Evolutionary conservation across 2,113 vertebrate species (phyloP).

Genomic region (Anhinga anhinga): DNA sequence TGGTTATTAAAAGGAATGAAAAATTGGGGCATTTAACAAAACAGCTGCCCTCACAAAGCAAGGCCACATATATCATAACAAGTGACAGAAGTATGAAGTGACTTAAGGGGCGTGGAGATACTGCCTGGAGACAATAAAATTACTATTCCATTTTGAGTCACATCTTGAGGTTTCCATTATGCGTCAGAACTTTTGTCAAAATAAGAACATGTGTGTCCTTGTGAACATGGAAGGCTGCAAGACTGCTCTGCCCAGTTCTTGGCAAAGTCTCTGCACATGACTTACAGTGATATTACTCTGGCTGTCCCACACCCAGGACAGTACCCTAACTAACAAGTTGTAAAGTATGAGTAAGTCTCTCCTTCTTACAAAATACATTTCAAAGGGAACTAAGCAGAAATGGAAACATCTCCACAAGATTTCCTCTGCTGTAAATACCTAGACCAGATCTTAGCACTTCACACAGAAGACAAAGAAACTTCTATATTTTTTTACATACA

Average conservation of each 20-base stretch:
- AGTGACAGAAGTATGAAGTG: neutral
- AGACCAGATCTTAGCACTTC: neutral
- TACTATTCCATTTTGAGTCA: neutral
- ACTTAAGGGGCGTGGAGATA: neutral
- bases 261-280: neutral
- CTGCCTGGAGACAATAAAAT: neutral
- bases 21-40: neutral
- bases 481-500: neutral
- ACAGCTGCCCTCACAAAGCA: neutral
- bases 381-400: neutral
- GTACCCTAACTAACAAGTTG: neutral
- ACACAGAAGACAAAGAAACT: neutral
- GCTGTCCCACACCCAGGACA: neutral
- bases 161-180: neutral
- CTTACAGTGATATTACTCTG: neutral
- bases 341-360: neutral
- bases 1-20: neutral
- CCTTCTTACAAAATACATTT: neutral
- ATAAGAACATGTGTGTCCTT: neutral
- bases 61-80: neutral
- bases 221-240: accelerated
- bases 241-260: neutral
- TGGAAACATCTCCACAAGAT: neutral
- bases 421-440: neutral
- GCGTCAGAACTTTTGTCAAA: neutral